A percentile compares a stretch with the other conserved stretches of the same genome.
Conservation (phyloP, 2,797 vertebrate species). For the Acanthiza pusilla region DNA sequence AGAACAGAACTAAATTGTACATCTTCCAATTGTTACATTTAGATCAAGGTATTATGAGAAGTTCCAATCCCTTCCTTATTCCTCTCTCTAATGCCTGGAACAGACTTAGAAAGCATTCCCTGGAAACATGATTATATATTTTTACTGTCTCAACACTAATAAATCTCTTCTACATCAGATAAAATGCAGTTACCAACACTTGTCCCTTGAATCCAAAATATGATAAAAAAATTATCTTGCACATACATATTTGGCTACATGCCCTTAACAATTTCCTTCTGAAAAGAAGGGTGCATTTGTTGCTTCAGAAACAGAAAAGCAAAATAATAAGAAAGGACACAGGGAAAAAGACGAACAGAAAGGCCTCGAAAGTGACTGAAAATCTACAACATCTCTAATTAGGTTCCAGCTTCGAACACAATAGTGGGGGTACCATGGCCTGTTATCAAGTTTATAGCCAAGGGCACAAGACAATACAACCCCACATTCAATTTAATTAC, state of each 20-base stretch:
- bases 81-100: not conserved
- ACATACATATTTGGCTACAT: constrained; percentile 44
- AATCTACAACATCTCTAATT: constrained; percentile 51
- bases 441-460: constrained; percentile 56
- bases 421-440: constrained; percentile 20
- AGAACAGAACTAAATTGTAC: not conserved
- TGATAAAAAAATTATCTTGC: constrained; percentile 47
- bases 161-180: constrained; percentile 32
- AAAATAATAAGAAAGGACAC: constrained; percentile 31
- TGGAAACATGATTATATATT: constrained; percentile 30
- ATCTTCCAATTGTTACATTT: not conserved
- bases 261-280: not conserved
- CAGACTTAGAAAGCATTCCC: not conserved
- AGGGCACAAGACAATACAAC: constrained; percentile 40
- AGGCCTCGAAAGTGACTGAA: constrained; percentile 45
- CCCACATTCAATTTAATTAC: constrained; percentile 65
- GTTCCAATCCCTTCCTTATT: not conserved
- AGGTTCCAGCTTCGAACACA: constrained; percentile 59
- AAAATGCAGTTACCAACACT: constrained; percentile 44
- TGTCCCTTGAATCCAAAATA: constrained; percentile 42
- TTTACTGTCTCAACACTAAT: not conserved
- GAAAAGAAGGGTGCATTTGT: not conserved
- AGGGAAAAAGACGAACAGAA: constrained; percentile 38
- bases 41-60: constrained; percentile 29
- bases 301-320: constrained; percentile 29